A percentile compares a stretch with the other conserved stretches of the same genome.
These are phyloP conservation scores for Hypselothyrea guttata DNA, from an alignment of 2,888 invertebrate genomes.

Conservation along the genomic window DNA sequence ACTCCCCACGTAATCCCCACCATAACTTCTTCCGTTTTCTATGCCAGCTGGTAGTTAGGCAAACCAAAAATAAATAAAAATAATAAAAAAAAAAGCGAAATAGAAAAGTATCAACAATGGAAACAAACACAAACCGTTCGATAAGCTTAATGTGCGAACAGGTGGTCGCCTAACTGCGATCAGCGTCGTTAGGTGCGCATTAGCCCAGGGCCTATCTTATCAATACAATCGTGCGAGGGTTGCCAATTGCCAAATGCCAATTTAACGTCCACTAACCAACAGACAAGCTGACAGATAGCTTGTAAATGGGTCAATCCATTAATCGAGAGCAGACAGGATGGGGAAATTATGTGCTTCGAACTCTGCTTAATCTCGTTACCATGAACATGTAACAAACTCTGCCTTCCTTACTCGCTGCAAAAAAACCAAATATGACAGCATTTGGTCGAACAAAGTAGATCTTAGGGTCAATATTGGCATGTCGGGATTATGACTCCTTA, in stretches of 20 bases:
- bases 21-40: neutral
- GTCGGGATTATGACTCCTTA: no score
- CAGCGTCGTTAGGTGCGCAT: constrained; percentile 25
- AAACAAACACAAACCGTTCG: constrained; percentile 12
- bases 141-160: constrained; percentile 39
- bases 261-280: neutral
- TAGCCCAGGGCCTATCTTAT: constrained; percentile 40
- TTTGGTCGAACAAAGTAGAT: no score
- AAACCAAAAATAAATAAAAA: constrained; percentile 28
- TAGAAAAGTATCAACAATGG: neutral
- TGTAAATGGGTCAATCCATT: constrained; percentile 15
- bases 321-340: neutral
- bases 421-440: no score
- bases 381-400: no score
- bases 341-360: neutral
- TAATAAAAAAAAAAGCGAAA: neutral
- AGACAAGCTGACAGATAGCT: constrained; percentile 13
- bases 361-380: no score
- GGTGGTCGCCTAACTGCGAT: constrained; percentile 34
- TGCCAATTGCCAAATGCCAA: constrained; percentile 29
- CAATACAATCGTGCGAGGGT: constrained; percentile 18
- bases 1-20: neutral
- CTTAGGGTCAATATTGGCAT: no score
- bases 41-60: constrained; percentile 8
- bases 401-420: no score